Conservation (phyloP, 2,888 invertebrate species). For the Epistrophe eligans region DNA sequence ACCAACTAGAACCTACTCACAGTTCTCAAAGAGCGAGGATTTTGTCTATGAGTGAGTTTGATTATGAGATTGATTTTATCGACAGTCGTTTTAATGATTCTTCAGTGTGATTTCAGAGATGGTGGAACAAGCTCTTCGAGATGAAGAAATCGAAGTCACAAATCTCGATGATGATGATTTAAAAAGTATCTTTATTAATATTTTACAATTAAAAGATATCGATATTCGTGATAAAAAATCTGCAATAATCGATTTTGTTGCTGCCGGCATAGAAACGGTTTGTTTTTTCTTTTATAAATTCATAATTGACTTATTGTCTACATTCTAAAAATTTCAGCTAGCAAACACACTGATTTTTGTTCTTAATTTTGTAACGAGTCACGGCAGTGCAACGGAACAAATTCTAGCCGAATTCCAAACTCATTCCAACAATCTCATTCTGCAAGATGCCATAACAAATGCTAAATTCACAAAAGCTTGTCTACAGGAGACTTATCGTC, state of each 20-base stretch:
- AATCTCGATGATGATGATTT: slow-evolving; percentile 85
- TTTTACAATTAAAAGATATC: slow-evolving; percentile 88
- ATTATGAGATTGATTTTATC: background rate
- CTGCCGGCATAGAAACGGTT: slow-evolving; percentile 94
- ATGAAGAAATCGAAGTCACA: slow-evolving; percentile 83
- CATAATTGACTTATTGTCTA: background rate
- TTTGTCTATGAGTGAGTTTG: slow-evolving; percentile 90
- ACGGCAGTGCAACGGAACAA: slow-evolving; percentile 87
- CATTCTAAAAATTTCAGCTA: slow-evolving; percentile 84
- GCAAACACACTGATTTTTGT: slow-evolving; percentile 93
- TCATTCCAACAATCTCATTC: slow-evolving; percentile 85
- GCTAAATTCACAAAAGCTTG: slow-evolving; percentile 92
- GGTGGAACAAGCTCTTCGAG: slow-evolving; percentile 88
- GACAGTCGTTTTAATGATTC: slow-evolving; percentile 38
- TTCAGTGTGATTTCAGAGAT: slow-evolving; percentile 91
- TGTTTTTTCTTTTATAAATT: slow-evolving; percentile 6
- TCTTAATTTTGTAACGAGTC: slow-evolving; percentile 89
- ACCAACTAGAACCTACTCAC: slow-evolving; percentile 89
- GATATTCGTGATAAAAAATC: slow-evolving; percentile 93
- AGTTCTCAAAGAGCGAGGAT: slow-evolving; percentile 90
- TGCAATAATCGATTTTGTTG: slow-evolving; percentile 93
- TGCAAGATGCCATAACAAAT: slow-evolving; percentile 86
- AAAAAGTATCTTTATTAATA: slow-evolving; percentile 90
- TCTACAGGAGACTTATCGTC: slow-evolving; percentile 89
- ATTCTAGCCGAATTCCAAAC: slow-evolving; percentile 88